Base-by-base conservation (phyloP, 2,113 vertebrate genomes). In the Aythya baeri region DNA sequence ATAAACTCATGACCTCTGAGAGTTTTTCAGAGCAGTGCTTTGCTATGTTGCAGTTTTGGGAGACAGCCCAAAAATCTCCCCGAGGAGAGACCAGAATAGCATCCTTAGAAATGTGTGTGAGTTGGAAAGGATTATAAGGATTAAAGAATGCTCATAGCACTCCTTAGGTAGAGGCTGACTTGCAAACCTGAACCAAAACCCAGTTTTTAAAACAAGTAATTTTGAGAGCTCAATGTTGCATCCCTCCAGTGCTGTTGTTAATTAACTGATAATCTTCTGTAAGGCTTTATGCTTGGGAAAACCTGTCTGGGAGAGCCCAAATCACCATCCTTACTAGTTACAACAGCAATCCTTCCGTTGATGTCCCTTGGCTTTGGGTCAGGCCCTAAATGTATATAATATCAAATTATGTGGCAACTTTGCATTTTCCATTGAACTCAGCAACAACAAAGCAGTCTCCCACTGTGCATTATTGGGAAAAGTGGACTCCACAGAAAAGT, bases 1-100 rank as follows among this genome's bases (percentile, higher is more conserved):
- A 62, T 89, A 91, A 94, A 94, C 74, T 91, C 70, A 32, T 87
- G 91, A 96, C 91, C 91, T 92, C 55, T 17, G n/a, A 89, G 58
- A 82, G 36, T 6, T 44, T 88, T 92, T 89, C 78, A 23, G 68
- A 93, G 58, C n/a, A 27, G 3, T 54, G 23, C 9, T 86, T 95
- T 72, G 66, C 83, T 77, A 44, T 8, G 1, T 75, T 91, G 46
- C 72, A 88, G 26, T 91, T 93, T 77, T 90, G 92, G 86, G 92
- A 94, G 83, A 38, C 20, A 14, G 66, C 36, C 81, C 55, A 82
- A 92, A 93, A 89, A 82, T 84, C 44, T 87, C 86, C 50, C 83
- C 20, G 23, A 73, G 84, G 71, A 76, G 78, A 87, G 63, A 93
- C 68, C 52, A 95, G 84, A 95, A 94, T 87, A 94, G 66, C 67